These are phyloP conservation scores for Arbacia lixula DNA, from an alignment of 53 echinoderm and acorn worm species.

Conservation along the genomic window DNA sequence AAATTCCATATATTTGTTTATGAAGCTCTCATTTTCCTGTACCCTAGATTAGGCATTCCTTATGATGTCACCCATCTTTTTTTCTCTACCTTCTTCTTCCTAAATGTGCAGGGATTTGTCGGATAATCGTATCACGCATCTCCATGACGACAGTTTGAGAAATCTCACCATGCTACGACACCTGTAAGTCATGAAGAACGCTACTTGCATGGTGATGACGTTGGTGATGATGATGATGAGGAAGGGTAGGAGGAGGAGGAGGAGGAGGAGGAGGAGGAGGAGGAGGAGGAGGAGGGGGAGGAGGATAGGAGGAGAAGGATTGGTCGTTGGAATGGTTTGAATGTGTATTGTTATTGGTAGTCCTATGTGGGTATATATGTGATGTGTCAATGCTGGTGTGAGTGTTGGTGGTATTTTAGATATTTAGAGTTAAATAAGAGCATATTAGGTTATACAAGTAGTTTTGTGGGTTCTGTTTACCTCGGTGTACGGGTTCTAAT, in stretches of 20 bases:
- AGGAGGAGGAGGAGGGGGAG: neutral
- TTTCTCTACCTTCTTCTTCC: too few species aligned
- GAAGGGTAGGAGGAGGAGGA: neutral
- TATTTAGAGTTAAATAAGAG: too few species aligned
- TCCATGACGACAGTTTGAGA: constrained; percentile 16
- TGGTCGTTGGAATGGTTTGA: neutral
- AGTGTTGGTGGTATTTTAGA: neutral
- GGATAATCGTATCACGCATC: constrained; percentile 36
- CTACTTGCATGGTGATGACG: neutral
- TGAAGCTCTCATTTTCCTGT: too few species aligned
- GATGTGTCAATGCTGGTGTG: neutral
- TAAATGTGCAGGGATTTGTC: constrained; percentile 52
- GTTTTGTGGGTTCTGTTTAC: too few species aligned
- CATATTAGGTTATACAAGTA: too few species aligned
- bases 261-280: neutral
- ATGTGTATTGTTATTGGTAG: neutral
- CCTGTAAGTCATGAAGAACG: constrained; percentile 7
- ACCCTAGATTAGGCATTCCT: too few species aligned
- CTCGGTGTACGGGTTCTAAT: too few species aligned
- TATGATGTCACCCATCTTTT: too few species aligned
- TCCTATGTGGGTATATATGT: neutral
- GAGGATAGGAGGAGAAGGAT: neutral
- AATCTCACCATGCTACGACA: constrained; percentile 15
- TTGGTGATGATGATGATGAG: neutral
- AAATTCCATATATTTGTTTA: too few species aligned